phyloP scores from a whole-genome alignment of 2,113 vertebrate species.

The Cebus imitator region DNA sequence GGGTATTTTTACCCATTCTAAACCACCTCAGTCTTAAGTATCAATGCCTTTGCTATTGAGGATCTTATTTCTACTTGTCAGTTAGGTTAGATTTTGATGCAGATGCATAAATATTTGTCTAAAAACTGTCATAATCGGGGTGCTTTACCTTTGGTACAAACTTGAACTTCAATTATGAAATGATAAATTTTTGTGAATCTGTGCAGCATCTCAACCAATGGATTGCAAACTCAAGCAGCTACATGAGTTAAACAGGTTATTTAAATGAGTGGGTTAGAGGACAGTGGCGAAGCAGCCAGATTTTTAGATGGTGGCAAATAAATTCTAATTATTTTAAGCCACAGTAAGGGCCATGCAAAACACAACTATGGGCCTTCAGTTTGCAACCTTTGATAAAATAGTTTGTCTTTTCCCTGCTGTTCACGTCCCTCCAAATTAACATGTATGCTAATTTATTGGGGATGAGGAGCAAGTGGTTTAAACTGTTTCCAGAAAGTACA shows the following conservation, averaged over 20 bases:
- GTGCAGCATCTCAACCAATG: background rate
- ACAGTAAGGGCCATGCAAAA: background rate
- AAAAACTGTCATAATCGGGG: conserved; percentile 5
- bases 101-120: conserved; percentile 45
- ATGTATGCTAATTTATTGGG: background rate
- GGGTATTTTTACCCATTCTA: conserved; percentile 1
- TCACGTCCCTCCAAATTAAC: conserved; percentile 46
- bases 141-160: conserved; percentile 50
- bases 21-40: background rate
- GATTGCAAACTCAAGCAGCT: background rate
- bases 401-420: background rate
- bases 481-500: conserved; percentile 37
- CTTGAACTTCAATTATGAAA: background rate
- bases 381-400: conserved; percentile 25
- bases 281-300: background rate
- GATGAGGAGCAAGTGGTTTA: conserved; percentile 3
- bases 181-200: conserved; percentile 19
- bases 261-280: conserved; percentile 17
- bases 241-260: conserved; percentile 13
- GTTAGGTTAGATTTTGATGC: conserved; percentile 13
- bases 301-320: conserved; percentile 16
- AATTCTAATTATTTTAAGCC: conserved; percentile 21
- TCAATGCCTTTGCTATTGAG: background rate
- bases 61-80: background rate
- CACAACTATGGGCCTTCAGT: background rate